phyloP scores from a whole-genome alignment of 1,140 invertebrate genomes.

The Archivesica marissinica region DNA sequence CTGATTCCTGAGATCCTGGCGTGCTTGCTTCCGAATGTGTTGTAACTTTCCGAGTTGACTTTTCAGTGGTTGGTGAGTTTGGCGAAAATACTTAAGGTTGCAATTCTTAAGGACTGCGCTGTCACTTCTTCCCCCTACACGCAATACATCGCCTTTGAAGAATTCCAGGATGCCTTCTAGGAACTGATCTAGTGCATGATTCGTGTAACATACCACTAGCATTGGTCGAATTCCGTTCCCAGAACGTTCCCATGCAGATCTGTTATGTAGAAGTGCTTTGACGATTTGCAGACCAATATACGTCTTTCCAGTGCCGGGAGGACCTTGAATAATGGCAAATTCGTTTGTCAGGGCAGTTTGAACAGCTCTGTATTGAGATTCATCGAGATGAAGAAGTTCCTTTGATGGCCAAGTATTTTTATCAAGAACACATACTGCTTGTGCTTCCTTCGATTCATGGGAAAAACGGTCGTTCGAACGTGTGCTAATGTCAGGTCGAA shows the following conservation, averaged over 20 bases:
- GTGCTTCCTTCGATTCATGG: not conserved
- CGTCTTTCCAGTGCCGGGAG: slow-evolving; percentile 82
- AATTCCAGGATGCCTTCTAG: slow-evolving; percentile 87
- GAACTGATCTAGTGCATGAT: slow-evolving; percentile 95
- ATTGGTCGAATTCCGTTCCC: slow-evolving; percentile 85
- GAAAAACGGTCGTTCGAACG: not conserved
- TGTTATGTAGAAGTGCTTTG: slow-evolving; percentile 80
- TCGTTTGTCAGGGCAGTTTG: slow-evolving; percentile 83
- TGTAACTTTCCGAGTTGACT: slow-evolving; percentile 21
- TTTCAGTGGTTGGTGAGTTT: not conserved
- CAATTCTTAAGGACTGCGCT: not conserved
- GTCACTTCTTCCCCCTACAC: slow-evolving; percentile 88
- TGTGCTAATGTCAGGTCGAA: not conserved
- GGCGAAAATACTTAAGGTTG: slow-evolving; percentile 15
- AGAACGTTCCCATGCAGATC: slow-evolving; percentile 61
- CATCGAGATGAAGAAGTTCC: slow-evolving; percentile 79
- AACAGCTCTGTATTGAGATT: slow-evolving; percentile 84
- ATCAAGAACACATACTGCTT: slow-evolving; percentile 15
- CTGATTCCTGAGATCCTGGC: not conserved
- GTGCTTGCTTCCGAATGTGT: not conserved
- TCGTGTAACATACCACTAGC: slow-evolving; percentile 93
- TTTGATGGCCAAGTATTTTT: slow-evolving; percentile 71
- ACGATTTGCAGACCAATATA: slow-evolving; percentile 83
- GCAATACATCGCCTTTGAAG: slow-evolving; percentile 84
- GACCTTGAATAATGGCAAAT: slow-evolving; percentile 89